phyloP scores from a whole-genome alignment of 1,140 invertebrate species.

The Diuraphis noxia region DNA sequence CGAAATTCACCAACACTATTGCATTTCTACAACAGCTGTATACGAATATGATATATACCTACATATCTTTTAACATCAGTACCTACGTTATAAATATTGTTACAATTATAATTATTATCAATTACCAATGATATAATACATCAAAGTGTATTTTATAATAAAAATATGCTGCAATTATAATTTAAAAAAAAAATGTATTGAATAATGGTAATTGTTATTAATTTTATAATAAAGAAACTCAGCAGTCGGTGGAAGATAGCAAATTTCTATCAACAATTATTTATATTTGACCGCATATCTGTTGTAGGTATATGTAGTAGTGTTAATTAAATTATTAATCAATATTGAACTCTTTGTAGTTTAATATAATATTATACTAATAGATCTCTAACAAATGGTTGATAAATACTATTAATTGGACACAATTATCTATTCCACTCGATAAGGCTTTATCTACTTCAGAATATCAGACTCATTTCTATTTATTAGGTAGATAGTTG shows the following conservation, averaged over 20 bases:
- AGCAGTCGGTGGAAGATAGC: background rate
- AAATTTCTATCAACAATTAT: background rate
- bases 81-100: background rate
- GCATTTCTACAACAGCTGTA: background rate
- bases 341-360: background rate
- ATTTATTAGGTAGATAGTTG: background rate
- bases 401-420: background rate
- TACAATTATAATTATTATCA: background rate
- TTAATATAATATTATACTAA: background rate
- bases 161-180: background rate
- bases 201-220: background rate
- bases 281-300: background rate
- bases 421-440: background rate
- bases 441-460: background rate
- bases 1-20: background rate
- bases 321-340: conserved; percentile 3
- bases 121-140: background rate
- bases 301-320: background rate
- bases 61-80: background rate
- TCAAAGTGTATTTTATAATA: background rate
- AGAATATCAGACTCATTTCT: background rate
- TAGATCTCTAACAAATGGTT: background rate
- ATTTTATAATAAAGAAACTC: background rate
- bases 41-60: no score
- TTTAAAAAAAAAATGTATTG: background rate